Base-by-base conservation (phyloP, 2,888 invertebrate species). In the Trachelus tabidus region DNA sequence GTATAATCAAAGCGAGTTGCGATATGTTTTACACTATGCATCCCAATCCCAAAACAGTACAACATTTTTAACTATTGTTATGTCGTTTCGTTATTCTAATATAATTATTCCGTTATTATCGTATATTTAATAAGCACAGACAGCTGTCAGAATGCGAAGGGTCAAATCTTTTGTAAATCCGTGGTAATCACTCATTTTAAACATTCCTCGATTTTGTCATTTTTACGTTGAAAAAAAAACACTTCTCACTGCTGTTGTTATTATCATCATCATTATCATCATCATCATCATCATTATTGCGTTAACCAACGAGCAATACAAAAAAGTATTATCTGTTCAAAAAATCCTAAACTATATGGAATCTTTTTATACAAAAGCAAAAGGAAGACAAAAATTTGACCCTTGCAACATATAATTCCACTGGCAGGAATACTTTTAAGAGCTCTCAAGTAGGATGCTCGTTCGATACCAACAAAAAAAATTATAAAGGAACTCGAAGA, bases 1-100 rank as follows among this genome's bases (percentile, higher is more conserved):
- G 79, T 77, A 84, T 82, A 81, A 85, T 85, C 82, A 84, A 85
- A 85, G 82, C 82, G 75, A 56, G 74, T 82, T 77, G 79, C 75
- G 69, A 78, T 40, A 71, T 68, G 71, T 33, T 71, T 71, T 71
- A 71, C 71, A 33, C 31, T 15, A 71, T 71, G 30, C 71, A 71
- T 71, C 76, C 75, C 31, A 30, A 76, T 78, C 68, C 68, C 31
- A 37, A 80, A 76, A 82, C 78, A 83, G 82, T 85, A 85, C 82
- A 84, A 83, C 77, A 73, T 71, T 82, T 79, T 81, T 75, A 81
- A 73, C 77, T 81, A 81, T 80, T 82, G 81, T 83, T 83, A 83
- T 71, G 79, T 75, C 78, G 33, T 80, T 81, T 69, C 77, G 79
- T 81, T 85, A 79, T 78, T 84, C 79, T 85, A 82, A 81, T 81